Conservation (phyloP, 2,113 vertebrate species). For the Chlamydotis undulata region DNA sequence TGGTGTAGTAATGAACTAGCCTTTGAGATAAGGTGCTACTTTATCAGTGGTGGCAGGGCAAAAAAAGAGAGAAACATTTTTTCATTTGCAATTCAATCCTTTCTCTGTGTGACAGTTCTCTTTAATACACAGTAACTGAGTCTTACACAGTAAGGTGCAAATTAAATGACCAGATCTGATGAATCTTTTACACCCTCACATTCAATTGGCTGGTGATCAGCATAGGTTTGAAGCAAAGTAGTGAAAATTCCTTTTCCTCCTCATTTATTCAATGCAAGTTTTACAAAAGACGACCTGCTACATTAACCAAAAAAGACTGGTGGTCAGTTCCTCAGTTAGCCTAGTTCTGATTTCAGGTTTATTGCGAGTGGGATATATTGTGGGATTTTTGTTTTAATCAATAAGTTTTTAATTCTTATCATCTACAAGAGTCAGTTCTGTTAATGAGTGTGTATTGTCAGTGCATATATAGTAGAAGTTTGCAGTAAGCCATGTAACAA, state of each 20-base stretch:
- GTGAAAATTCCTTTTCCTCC: not conserved
- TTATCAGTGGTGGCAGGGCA: not conserved
- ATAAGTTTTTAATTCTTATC: not conserved
- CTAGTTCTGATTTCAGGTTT: not conserved
- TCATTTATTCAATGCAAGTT: not conserved
- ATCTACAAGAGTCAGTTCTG: not conserved
- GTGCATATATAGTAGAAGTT: not conserved
- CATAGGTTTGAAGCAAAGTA: not conserved
- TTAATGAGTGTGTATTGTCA: not conserved
- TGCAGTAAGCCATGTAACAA: not conserved
- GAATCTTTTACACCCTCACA: not conserved
- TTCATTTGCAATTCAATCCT: not conserved
- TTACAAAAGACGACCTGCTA: not conserved
- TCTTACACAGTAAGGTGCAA: not conserved
- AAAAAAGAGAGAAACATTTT: not conserved
- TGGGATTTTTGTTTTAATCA: not conserved
- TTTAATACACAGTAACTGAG: not conserved
- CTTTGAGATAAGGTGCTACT: not conserved
- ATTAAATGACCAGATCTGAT: not conserved
- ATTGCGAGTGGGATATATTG: not conserved
- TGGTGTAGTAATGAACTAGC: not conserved
- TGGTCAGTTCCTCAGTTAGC: not conserved
- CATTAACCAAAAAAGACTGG: not conserved
- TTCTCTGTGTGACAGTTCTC: not conserved
- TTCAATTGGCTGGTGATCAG: not conserved